A percentile compares a stretch with the other conserved stretches of the same genome.
These are phyloP conservation scores for Anthrax anthrax DNA, from an alignment of 2,888 invertebrate species.

Conservation along the genomic window DNA sequence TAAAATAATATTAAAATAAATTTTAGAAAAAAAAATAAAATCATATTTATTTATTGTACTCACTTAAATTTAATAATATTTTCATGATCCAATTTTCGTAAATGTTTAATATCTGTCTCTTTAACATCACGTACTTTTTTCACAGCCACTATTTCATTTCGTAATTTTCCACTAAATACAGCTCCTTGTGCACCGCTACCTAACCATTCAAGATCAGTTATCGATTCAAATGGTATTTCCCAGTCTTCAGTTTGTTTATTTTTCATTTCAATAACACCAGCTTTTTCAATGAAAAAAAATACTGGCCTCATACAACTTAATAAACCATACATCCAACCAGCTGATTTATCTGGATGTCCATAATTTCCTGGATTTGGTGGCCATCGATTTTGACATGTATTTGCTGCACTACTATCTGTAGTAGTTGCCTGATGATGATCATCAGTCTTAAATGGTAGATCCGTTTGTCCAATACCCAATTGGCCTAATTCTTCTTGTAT, in stretches of 20 bases:
- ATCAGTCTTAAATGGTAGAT: slow-evolving; percentile 26
- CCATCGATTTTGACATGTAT: slow-evolving; percentile 36
- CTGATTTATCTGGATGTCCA: slow-evolving; percentile 37
- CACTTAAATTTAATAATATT: slow-evolving; percentile 67
- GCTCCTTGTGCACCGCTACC: slow-evolving; percentile 95
- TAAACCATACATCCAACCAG: slow-evolving; percentile 67
- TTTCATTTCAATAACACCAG: slow-evolving; percentile 54
- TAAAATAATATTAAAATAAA: no score
- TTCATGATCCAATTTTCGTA: slow-evolving; percentile 85
- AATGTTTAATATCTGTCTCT: slow-evolving; percentile 85
- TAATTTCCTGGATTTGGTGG: slow-evolving; percentile 34
- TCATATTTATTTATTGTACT: slow-evolving; percentile 14
- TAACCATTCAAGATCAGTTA: slow-evolving; percentile 75
- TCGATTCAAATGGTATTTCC: slow-evolving; percentile 88
- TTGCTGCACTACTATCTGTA: slow-evolving; percentile 33
- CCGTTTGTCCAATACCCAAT: slow-evolving; percentile 28
- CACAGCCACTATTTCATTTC: slow-evolving; percentile 79
- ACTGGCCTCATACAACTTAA: slow-evolving; percentile 81
- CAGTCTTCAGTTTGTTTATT: slow-evolving; percentile 55
- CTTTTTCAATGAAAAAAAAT: slow-evolving; percentile 72
- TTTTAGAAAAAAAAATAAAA: no score
- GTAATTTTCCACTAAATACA: slow-evolving; percentile 76
- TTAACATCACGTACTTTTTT: slow-evolving; percentile 87
- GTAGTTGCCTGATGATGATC: slow-evolving; percentile 16
- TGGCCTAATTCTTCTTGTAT: slow-evolving; percentile 49